These are phyloP conservation scores for Passer montanus DNA, from an alignment of 2,113 vertebrate species.

Conservation along the genomic window DNA sequence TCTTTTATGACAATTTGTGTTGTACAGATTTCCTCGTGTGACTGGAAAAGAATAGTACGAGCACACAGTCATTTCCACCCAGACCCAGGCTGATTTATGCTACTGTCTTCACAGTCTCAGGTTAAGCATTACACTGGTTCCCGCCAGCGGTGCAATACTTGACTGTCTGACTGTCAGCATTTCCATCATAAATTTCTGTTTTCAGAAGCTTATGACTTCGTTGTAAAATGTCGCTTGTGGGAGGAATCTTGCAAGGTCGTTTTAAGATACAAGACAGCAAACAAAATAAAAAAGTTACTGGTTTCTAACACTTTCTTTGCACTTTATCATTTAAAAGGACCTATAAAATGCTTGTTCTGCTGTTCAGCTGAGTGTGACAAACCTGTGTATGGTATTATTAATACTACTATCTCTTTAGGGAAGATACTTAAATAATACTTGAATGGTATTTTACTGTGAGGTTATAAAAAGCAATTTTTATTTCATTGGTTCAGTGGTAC, in stretches of 20 bases:
- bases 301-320: constrained; percentile 37
- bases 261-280: constrained; percentile 67
- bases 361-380: neutral
- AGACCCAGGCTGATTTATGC: constrained; percentile 65
- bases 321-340: constrained; percentile 40
- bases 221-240: constrained; percentile 64
- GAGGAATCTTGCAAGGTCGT: constrained; percentile 66
- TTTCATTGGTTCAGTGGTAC: neutral
- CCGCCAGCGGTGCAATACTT: constrained; percentile 3
- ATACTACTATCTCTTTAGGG: neutral
- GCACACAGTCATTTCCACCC: constrained; percentile 6
- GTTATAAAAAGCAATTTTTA: constrained; percentile 3
- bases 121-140: constrained; percentile 44
- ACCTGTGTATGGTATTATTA: constrained; percentile 10
- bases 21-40: constrained; percentile 46
- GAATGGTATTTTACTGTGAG: neutral
- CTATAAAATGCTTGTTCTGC: neutral
- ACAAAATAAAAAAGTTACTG: constrained; percentile 59
- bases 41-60: constrained; percentile 37
- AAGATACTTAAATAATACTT: constrained; percentile 18
- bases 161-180: constrained; percentile 53
- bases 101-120: constrained; percentile 38
- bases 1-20: constrained; percentile 11
- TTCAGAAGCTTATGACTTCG: constrained; percentile 66
- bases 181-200: constrained; percentile 71